Percentiles rank a stretch among this genome's conserved stretches.
Evolutionary conservation across 2,797 vertebrate genomes (phyloP).

Genomic region (Sebastiscus albofasciatus): DNA sequence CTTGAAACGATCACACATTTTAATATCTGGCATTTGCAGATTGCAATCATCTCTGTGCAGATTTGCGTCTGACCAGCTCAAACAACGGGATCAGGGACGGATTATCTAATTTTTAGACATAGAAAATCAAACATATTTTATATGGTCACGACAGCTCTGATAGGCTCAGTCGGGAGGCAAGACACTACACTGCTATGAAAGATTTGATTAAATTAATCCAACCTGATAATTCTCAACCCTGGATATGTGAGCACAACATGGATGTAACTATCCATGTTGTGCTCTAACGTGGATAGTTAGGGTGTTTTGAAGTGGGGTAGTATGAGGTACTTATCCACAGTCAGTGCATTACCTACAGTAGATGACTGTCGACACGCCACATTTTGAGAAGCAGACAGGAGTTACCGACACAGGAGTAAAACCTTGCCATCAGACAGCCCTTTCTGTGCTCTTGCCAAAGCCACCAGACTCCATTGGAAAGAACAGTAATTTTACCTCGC

Average conservation of each 20-base stretch:
- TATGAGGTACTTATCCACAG: background rate
- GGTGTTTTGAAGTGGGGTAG: background rate
- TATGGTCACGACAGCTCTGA: background rate
- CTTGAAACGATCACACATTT: background rate
- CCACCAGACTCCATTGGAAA: too few relatives aligned
- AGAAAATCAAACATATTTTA: conserved; percentile 5
- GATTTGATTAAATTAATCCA: background rate
- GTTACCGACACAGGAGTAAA: too few relatives aligned
- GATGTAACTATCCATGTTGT: too few relatives aligned
- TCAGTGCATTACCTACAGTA: too few relatives aligned
- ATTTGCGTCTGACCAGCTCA: background rate
- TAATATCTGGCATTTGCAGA: background rate
- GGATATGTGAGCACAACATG: background rate
- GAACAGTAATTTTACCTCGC: too few relatives aligned
- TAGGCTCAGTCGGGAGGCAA: background rate
- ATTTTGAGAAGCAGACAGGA: too few relatives aligned
- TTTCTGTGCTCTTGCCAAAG: too few relatives aligned
- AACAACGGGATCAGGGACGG: background rate
- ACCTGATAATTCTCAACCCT: background rate
- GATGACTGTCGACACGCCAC: too few relatives aligned
- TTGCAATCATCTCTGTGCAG: background rate
- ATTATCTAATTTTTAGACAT: background rate
- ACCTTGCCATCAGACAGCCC: too few relatives aligned
- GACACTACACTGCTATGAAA: background rate
- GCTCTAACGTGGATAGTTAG: background rate